phyloP scores from a whole-genome alignment of 2,113 vertebrate genomes.

The Gymnorhina tibicen region DNA sequence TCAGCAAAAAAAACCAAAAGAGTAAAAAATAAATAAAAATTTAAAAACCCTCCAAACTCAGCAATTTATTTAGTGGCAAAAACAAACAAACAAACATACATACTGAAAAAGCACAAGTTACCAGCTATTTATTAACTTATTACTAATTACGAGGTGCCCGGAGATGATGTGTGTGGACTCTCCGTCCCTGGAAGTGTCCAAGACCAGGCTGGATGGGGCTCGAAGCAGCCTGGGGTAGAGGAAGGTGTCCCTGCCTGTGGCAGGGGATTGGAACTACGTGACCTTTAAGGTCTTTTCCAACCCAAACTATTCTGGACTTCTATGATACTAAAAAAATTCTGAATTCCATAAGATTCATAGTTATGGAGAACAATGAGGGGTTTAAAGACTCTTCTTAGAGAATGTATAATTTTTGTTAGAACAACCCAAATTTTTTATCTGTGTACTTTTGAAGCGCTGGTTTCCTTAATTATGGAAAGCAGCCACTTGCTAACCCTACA shows the following conservation, averaged over 20 bases:
- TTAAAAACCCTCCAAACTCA: fast-evolving
- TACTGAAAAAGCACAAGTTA: background rate
- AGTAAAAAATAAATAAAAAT: background rate
- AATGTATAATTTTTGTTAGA: background rate
- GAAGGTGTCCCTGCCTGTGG: background rate
- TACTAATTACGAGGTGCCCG: background rate
- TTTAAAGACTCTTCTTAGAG: background rate
- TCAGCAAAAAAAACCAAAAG: background rate
- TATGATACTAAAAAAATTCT: background rate
- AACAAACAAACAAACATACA: background rate
- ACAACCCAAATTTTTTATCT: background rate
- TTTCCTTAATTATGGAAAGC: background rate
- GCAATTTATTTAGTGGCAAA: background rate
- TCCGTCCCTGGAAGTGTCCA: background rate
- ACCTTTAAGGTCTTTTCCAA: background rate
- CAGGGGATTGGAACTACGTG: background rate
- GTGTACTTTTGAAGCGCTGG: fast-evolving
- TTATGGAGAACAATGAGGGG: background rate
- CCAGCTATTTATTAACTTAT: background rate
- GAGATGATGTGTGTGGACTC: background rate
- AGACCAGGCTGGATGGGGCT: fast-evolving
- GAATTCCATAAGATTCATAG: background rate
- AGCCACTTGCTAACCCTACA: background rate
- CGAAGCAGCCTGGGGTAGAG: background rate
- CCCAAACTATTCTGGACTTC: background rate